phyloP scores from a whole-genome alignment of 2,113 vertebrate genomes.

The Neopipo cinnamomea region DNA sequence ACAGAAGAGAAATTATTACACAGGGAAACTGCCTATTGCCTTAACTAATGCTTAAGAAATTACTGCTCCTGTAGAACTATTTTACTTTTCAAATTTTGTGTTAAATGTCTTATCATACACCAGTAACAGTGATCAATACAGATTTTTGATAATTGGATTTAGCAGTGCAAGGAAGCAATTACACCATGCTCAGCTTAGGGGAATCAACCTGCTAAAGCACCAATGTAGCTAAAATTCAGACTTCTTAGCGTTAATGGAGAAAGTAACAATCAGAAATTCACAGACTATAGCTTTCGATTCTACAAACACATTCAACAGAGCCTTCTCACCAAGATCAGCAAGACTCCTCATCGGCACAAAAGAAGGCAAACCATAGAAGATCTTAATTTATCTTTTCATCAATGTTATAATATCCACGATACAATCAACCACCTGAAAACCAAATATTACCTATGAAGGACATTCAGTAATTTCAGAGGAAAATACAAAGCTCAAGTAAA shows the following conservation, averaged over 20 bases:
- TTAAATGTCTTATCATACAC: not conserved
- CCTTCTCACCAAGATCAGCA: not conserved
- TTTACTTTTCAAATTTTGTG: not conserved
- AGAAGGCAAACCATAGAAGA: not conserved
- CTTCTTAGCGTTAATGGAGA: not conserved
- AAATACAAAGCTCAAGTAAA: not conserved
- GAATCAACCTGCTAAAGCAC: not conserved
- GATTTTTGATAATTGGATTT: not conserved
- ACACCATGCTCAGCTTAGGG: not conserved
- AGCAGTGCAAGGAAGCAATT: not conserved
- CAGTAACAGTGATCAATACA: not conserved
- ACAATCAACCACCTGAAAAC: not conserved
- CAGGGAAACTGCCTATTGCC: not conserved
- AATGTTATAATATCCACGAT: not conserved
- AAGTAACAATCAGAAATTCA: not conserved
- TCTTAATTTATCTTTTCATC: not conserved
- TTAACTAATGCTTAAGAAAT: not conserved
- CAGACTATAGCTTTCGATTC: not conserved
- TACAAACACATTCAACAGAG: not conserved
- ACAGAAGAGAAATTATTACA: not conserved
- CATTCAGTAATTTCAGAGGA: not conserved
- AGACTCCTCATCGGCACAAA: not conserved
- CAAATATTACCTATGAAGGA: not conserved
- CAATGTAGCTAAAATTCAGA: not conserved
- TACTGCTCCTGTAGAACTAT: not conserved